These are phyloP conservation scores for Rhagoletis pomonella DNA, from an alignment of 1,140 invertebrate genomes.

Conservation along the genomic window DNA sequence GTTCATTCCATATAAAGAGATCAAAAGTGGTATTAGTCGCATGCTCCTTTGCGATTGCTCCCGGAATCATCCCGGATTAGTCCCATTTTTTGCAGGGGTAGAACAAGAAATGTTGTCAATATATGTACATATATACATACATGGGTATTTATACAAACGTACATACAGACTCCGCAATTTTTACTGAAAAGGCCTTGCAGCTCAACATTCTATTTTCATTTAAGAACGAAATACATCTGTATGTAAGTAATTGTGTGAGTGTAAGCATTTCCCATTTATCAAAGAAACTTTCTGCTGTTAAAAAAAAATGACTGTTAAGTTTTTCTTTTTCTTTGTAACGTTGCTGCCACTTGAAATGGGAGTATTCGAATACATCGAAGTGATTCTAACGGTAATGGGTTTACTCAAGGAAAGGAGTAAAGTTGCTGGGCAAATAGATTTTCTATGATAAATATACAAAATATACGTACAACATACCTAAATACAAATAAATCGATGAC, in stretches of 20 bases:
- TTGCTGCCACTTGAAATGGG: slow-evolving; percentile 46
- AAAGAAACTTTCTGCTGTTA: slow-evolving; percentile 13
- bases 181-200: too few species aligned
- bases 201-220: neutral
- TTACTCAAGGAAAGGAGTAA: slow-evolving; percentile 27
- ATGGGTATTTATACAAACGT: too few species aligned
- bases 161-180: too few species aligned
- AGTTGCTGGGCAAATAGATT: slow-evolving; percentile 46
- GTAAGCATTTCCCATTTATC: slow-evolving; percentile 42
- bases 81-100: too few species aligned
- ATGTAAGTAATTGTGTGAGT: too few species aligned
- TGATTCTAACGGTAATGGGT: slow-evolving; percentile 36
- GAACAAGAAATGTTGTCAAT: too few species aligned
- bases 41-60: too few species aligned
- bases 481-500: neutral
- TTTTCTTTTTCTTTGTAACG: neutral
- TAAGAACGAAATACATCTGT: slow-evolving; percentile 2
- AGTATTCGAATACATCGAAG: slow-evolving; percentile 47
- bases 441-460: slow-evolving; percentile 10
- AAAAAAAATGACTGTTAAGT: slow-evolving; percentile 26
- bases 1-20: too few species aligned
- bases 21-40: too few species aligned
- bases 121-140: too few species aligned
- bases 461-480: neutral
- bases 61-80: too few species aligned